Evolutionary conservation across 2,113 vertebrate genomes (phyloP).

Genomic region (Seriola aureovittata): DNA sequence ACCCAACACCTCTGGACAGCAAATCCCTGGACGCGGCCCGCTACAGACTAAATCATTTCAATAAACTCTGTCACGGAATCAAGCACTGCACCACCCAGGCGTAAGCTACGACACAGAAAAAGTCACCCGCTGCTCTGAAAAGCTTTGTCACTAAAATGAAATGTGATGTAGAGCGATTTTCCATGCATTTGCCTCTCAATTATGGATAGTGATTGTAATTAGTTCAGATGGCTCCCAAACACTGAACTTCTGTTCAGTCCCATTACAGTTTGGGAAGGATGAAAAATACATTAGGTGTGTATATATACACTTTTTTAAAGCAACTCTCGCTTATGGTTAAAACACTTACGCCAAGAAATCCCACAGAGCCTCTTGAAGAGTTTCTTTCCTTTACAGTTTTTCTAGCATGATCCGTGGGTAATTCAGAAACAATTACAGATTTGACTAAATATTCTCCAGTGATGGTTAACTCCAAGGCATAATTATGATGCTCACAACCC

Average conservation of each 20-base stretch:
- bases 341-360: constrained; percentile 61
- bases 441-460: constrained; percentile 55
- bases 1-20: constrained; percentile 78
- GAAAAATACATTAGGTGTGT: constrained; percentile 78
- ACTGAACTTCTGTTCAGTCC: constrained; percentile 81
- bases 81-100: constrained; percentile 57
- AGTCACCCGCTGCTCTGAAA: constrained; percentile 72
- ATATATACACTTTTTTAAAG: constrained; percentile 61
- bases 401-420: constrained; percentile 32
- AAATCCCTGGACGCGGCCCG: constrained; percentile 67
- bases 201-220: constrained; percentile 82
- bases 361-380: constrained; percentile 56
- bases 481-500: constrained; percentile 34
- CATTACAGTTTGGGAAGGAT: constrained; percentile 78
- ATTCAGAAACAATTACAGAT: constrained; percentile 60
- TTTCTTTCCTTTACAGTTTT: constrained; percentile 54
- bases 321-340: constrained; percentile 49
- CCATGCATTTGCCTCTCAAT: constrained; percentile 81
- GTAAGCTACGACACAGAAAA: constrained; percentile 63
- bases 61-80: constrained; percentile 74
- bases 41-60: constrained; percentile 77
- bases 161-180: constrained; percentile 78
- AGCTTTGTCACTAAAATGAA: constrained; percentile 79
- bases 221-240: constrained; percentile 80
- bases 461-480: constrained; percentile 20